These are phyloP conservation scores for Aphis gossypii DNA, from an alignment of 1,140 invertebrate species.

Conservation along the genomic window DNA sequence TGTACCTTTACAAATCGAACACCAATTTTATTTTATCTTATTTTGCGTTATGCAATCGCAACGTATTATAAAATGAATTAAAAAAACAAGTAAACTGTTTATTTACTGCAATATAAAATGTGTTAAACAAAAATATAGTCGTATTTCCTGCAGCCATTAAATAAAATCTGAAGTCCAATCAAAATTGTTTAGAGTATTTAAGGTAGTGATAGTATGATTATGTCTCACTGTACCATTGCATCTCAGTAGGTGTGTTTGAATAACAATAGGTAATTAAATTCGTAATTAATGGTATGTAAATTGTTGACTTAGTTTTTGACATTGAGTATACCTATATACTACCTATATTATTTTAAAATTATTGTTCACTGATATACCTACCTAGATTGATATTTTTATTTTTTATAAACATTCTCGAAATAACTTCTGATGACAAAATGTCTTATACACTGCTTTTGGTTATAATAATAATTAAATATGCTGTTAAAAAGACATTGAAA, in stretches of 20 bases:
- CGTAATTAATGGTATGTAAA: not conserved
- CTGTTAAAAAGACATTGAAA: not conserved
- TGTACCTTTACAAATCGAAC: not conserved
- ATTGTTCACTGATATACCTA: not conserved
- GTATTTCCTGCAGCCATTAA: not conserved
- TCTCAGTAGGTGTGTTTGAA: not conserved
- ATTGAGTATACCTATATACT: no score
- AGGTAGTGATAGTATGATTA: not conserved
- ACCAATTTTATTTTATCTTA: not conserved
- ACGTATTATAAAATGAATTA: not conserved
- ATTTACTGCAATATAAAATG: not conserved
- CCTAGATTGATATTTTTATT: not conserved
- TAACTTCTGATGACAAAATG: not conserved
- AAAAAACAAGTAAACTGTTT: not conserved
- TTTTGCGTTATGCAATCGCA: not conserved
- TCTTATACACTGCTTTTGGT: not conserved
- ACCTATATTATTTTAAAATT: not conserved
- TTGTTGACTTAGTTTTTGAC: not conserved
- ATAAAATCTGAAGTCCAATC: not conserved
- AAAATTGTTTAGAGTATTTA: not conserved
- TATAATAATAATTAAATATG: conserved; percentile 4
- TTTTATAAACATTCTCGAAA: not conserved
- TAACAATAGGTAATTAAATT: not conserved
- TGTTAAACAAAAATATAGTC: not conserved
- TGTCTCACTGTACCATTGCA: not conserved